Evolutionary conservation across 1,140 invertebrate species (phyloP).

Genomic region (Hesperophylax magnus): DNA sequence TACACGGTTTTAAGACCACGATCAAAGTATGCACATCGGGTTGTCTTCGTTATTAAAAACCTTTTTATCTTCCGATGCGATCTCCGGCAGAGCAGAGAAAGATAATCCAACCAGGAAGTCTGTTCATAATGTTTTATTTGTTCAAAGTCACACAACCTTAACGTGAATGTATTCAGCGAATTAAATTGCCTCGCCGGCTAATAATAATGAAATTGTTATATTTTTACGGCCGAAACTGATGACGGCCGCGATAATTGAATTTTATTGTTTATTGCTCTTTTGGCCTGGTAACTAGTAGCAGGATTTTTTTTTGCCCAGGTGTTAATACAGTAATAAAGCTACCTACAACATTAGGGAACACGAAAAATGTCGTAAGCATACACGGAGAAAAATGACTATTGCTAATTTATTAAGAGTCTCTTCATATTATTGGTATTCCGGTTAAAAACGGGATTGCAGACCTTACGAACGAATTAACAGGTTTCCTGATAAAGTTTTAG

Average conservation of each 20-base stretch:
- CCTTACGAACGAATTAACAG: too few species aligned
- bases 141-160: conserved; percentile 30
- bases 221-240: conserved; percentile 26
- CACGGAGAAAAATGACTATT: too few species aligned
- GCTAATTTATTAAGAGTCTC: too few species aligned
- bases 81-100: conserved; percentile 1
- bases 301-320: neutral
- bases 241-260: conserved; percentile 22
- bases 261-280: conserved; percentile 32
- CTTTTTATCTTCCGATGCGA: conserved; percentile 20
- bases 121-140: conserved; percentile 30
- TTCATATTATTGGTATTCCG: too few species aligned
- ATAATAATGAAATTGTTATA: conserved; percentile 32
- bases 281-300: neutral
- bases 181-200: conserved; percentile 26
- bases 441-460: too few species aligned
- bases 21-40: conserved; percentile 12
- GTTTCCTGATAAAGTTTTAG: too few species aligned
- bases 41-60: conserved; percentile 26
- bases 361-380: neutral
- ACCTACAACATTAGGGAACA: neutral
- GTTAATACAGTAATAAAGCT: neutral
- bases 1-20: conserved; percentile 19
- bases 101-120: conserved; percentile 36
- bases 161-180: conserved; percentile 14